Evolutionary conservation across 2,888 invertebrate species (phyloP).

Genomic region (Sycophila texana): DNA sequence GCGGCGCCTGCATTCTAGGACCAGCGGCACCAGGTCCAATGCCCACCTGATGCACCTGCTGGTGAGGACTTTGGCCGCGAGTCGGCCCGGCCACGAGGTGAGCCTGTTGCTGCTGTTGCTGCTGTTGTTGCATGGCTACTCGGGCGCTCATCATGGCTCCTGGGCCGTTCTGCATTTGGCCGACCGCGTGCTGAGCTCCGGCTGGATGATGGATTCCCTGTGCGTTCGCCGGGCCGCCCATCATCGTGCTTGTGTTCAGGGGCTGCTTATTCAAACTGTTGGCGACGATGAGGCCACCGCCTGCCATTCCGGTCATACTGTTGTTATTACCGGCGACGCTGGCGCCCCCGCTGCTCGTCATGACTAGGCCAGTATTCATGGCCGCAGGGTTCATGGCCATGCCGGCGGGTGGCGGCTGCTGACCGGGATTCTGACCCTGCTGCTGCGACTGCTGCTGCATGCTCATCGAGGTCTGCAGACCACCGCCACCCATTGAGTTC

Average conservation of each 20-base stretch:
- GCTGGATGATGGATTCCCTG: slow-evolving; percentile 74
- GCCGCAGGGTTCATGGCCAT: slow-evolving; percentile 72
- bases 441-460: slow-evolving; percentile 76
- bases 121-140: slow-evolving; percentile 76
- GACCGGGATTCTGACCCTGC: slow-evolving; percentile 62
- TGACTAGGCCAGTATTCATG: slow-evolving; percentile 83
- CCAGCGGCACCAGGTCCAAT: slow-evolving; percentile 78
- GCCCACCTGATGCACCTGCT: slow-evolving; percentile 74
- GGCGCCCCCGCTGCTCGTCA: slow-evolving; percentile 86
- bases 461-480: slow-evolving; percentile 76
- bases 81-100: slow-evolving; percentile 70
- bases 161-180: slow-evolving; percentile 86
- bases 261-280: slow-evolving; percentile 87
- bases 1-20: slow-evolving; percentile 80
- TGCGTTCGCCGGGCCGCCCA: slow-evolving; percentile 75
- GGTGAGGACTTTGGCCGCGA: slow-evolving; percentile 75
- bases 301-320: slow-evolving; percentile 81
- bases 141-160: slow-evolving; percentile 80
- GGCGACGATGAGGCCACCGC: slow-evolving; percentile 83
- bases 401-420: slow-evolving; percentile 76
- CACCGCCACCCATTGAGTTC: slow-evolving; percentile 71
- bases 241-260: slow-evolving; percentile 78
- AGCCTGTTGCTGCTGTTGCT: slow-evolving; percentile 71
- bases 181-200: slow-evolving; percentile 69
- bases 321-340: slow-evolving; percentile 62